Evolutionary conservation across 2,888 invertebrate species (phyloP).

Genomic region (Disparrhopalites patrizii): DNA sequence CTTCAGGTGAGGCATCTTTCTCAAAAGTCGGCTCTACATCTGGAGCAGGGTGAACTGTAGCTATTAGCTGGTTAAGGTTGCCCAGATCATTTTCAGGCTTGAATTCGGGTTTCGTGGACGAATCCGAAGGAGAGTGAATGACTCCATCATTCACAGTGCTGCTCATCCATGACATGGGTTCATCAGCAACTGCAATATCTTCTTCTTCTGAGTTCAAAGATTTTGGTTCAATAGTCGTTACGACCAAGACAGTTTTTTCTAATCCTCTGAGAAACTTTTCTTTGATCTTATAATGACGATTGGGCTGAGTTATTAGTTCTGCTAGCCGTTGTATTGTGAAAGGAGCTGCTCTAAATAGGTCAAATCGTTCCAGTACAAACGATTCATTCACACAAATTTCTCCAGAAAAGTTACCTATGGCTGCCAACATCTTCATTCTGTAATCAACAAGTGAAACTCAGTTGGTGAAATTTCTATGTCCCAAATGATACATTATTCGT

Average conservation of each 20-base stretch:
- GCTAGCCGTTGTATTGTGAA: conserved; percentile 95
- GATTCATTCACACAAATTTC: conserved; percentile 37
- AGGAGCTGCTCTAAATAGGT: conserved; percentile 61
- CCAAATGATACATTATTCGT: too few relatives aligned
- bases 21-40: background rate
- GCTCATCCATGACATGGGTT: conserved; percentile 2
- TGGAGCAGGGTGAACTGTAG: background rate
- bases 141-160: too few relatives aligned
- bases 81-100: background rate
- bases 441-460: too few relatives aligned
- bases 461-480: too few relatives aligned
- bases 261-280: conserved; percentile 96
- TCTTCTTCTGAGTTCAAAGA: background rate
- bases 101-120: background rate
- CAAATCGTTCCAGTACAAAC: conserved; percentile 43
- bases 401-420: conserved; percentile 41
- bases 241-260: conserved; percentile 89
- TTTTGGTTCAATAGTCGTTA: conserved; percentile 58
- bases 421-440: conserved; percentile 40
- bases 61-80: background rate
- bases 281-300: conserved; percentile 89
- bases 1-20: too few relatives aligned
- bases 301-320: conserved; percentile 84
- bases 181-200: background rate
- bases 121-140: too few relatives aligned